Conservation (phyloP, 2,113 vertebrate species). For the Sigmodon hispidus region DNA sequence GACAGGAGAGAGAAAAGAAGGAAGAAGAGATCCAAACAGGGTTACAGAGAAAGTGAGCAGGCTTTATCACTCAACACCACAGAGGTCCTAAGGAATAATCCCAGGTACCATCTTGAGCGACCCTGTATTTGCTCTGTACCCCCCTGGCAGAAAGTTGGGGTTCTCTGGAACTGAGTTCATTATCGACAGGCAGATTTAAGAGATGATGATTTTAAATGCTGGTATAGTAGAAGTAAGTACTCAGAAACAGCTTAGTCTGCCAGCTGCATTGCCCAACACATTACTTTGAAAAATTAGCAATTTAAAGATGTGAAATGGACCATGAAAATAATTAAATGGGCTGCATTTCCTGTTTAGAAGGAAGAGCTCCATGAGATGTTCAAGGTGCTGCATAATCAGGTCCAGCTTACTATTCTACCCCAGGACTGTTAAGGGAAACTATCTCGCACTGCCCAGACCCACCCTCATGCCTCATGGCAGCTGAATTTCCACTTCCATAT, state of each 20-base stretch:
- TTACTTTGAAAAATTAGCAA: conserved; percentile 73
- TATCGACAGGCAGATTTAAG: conserved; percentile 32
- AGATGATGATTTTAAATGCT: conserved; percentile 19
- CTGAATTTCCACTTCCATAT: neutral
- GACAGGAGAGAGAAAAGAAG: neutral
- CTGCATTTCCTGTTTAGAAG: conserved; percentile 59
- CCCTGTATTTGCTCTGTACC: neutral
- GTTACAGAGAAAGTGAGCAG: neutral
- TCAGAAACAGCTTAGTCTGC: conserved; percentile 58
- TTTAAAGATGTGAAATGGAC: conserved; percentile 70
- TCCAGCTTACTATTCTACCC: neutral
- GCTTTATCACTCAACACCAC: neutral
- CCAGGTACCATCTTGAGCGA: neutral
- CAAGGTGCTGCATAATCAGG: conserved; percentile 32
- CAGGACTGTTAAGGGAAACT: neutral
- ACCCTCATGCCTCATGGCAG: neutral
- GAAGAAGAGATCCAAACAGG: neutral
- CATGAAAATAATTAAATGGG: conserved; percentile 73
- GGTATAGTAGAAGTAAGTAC: conserved; percentile 50
- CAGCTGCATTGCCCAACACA: conserved; percentile 57
- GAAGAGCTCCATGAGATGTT: conserved; percentile 30
- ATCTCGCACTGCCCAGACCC: conserved; percentile 27
- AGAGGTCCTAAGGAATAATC: neutral
- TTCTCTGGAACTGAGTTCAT: conserved; percentile 41
- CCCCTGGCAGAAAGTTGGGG: neutral